phyloP scores from a whole-genome alignment of 2,888 invertebrate species.

The Troilus luridus region DNA sequence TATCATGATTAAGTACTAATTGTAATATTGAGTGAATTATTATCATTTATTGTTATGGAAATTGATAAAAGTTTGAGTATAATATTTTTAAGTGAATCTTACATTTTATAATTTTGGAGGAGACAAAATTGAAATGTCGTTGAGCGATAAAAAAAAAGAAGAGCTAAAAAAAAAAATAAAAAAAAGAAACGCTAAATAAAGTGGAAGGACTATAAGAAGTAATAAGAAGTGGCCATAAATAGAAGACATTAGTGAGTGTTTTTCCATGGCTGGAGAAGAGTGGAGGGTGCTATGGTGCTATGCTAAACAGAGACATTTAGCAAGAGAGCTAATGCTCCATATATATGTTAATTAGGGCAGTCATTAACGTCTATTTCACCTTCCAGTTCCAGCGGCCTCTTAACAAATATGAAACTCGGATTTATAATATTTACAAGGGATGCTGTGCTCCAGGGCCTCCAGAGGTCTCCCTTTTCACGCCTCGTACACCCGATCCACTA shows the following conservation, averaged over 20 bases:
- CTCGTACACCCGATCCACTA: neutral
- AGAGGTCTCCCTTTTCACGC: neutral
- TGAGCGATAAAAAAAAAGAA: neutral
- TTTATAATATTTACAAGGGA: slow-evolving; percentile 49
- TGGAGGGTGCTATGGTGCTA: slow-evolving; percentile 60
- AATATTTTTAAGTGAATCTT: neutral
- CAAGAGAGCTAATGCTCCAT: slow-evolving; percentile 61
- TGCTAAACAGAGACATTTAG: slow-evolving; percentile 64
- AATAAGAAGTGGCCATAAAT: slow-evolving; percentile 59
- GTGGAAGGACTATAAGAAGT: slow-evolving; percentile 49
- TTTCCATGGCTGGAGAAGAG: slow-evolving; percentile 11
- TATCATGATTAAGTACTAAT: no score
- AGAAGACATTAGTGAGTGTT: slow-evolving; percentile 57
- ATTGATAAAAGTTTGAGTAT: no score
- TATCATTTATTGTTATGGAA: no score
- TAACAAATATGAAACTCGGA: slow-evolving; percentile 41
- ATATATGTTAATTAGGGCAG: slow-evolving; percentile 64
- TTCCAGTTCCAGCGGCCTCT: slow-evolving; percentile 45
- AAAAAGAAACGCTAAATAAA: slow-evolving; percentile 53
- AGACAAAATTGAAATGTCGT: neutral
- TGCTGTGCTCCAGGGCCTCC: neutral
- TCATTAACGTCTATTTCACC: slow-evolving; percentile 64
- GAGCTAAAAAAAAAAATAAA: neutral
- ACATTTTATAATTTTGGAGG: neutral
- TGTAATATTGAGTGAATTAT: no score